phyloP scores from a whole-genome alignment of 2,797 vertebrate genomes.

The Cynodonichthys magdalenae region DNA sequence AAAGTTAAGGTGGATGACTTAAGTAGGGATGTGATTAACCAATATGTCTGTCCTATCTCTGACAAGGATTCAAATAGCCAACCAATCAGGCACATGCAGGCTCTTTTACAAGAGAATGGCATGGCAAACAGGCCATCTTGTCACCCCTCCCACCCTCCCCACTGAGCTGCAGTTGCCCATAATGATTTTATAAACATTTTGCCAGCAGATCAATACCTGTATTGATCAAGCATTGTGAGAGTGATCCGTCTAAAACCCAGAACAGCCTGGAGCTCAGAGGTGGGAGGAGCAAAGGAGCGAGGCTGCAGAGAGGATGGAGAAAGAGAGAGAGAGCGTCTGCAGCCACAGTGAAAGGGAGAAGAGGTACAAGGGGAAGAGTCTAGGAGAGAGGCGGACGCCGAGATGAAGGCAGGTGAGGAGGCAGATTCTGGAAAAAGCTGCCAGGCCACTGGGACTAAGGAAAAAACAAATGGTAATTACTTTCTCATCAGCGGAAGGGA shows the following conservation, averaged over 20 bases:
- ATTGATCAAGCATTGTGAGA: constrained; percentile 99
- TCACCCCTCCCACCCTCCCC: constrained; percentile 69
- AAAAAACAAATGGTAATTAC: constrained; percentile 77
- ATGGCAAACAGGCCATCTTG: constrained; percentile 72
- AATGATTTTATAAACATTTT: constrained; percentile 99
- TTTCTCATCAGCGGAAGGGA: constrained; percentile 81
- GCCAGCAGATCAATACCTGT: constrained; percentile 98
- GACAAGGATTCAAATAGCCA: constrained; percentile 77
- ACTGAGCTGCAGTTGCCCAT: constrained; percentile 80
- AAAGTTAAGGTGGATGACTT: constrained; percentile 61
- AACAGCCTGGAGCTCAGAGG: constrained; percentile 85
- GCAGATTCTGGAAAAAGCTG: constrained; percentile 71
- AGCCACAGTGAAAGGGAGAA: constrained; percentile 82
- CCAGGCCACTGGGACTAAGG: constrained; percentile 69
- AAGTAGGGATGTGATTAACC: constrained; percentile 51
- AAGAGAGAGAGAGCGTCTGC: constrained; percentile 79
- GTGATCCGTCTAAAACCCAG: constrained; percentile 92
- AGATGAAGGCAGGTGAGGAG: constrained; percentile 81
- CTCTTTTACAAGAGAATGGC: constrained; percentile 77
- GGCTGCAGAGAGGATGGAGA: constrained; percentile 83
- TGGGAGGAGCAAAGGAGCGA: constrained; percentile 85
- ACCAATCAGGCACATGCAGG: constrained; percentile 77
- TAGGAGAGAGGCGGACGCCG: constrained; percentile 73
- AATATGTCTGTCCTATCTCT: constrained; percentile 71
- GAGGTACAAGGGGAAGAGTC: constrained; percentile 79